These are phyloP conservation scores for Xanthorhoe spadicearia DNA, from an alignment of 2,888 invertebrate genomes.

Conservation along the genomic window DNA sequence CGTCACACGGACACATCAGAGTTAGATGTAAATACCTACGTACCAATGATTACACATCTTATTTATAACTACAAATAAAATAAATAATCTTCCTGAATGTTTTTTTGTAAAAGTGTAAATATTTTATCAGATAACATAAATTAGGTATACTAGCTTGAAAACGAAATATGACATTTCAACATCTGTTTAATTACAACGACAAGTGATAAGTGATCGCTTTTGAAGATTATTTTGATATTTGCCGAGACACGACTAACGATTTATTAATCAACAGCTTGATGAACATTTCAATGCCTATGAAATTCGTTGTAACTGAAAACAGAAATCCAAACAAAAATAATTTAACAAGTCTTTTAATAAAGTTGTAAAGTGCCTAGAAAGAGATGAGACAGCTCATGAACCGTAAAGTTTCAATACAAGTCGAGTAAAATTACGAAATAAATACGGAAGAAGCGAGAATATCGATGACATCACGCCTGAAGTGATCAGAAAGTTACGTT, in stretches of 20 bases:
- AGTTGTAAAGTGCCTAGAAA: neutral
- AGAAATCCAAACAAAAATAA: neutral
- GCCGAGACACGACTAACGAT: conserved; percentile 63
- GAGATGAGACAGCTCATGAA: conserved; percentile 6
- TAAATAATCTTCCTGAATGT: too few relatives aligned
- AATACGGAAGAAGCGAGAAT: conserved; percentile 37
- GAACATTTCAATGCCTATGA: conserved; percentile 58
- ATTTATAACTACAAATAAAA: too few relatives aligned
- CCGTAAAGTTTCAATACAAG: conserved; percentile 17
- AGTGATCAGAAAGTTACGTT: conserved; percentile 44
- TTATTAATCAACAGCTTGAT: conserved; percentile 67
- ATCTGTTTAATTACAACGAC: conserved; percentile 63
- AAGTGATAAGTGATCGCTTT: conserved; percentile 67
- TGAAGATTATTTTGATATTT: conserved; percentile 74
- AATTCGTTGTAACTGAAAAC: conserved; percentile 27
- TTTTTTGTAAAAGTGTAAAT: too few relatives aligned
- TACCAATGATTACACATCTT: too few relatives aligned
- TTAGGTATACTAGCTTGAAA: neutral
- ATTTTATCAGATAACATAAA: neutral
- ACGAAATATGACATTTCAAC: conserved; percentile 49
- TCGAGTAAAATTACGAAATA: conserved; percentile 30
- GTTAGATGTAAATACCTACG: too few relatives aligned
- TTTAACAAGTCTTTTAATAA: neutral
- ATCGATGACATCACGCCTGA: conserved; percentile 47
- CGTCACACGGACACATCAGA: too few relatives aligned